These are phyloP conservation scores for Macrophya annulata DNA, from an alignment of 2,888 invertebrate species.

Conservation along the genomic window DNA sequence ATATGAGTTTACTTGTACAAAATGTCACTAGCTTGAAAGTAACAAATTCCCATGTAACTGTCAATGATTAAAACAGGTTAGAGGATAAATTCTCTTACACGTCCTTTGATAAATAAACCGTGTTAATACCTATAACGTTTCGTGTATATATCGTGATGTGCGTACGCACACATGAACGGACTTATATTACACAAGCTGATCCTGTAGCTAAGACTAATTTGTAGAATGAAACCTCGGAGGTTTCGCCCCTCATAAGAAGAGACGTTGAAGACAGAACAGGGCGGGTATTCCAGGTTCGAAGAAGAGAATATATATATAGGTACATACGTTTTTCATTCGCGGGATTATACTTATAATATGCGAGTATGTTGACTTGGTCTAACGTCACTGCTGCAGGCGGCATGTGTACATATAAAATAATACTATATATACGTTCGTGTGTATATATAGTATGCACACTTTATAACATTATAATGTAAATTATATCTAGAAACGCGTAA, in stretches of 20 bases:
- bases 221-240: not conserved
- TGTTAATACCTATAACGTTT: not conserved
- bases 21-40: constrained; percentile 19
- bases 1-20: not conserved
- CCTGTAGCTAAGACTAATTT: constrained; percentile 17
- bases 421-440: not conserved
- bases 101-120: constrained; percentile 32
- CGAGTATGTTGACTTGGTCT: constrained; percentile 56
- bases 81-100: constrained; percentile 29
- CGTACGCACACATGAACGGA: not conserved
- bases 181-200: not conserved
- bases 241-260: not conserved
- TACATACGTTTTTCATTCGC: constrained; percentile 63
- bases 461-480: constrained; percentile 17
- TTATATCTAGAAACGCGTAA: not conserved
- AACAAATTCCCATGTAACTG: constrained; percentile 21
- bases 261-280: not conserved
- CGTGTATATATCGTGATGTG: constrained; percentile 1
- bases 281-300: constrained; percentile 63
- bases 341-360: constrained; percentile 62
- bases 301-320: constrained; percentile 64
- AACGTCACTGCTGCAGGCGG: not conserved
- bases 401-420: not conserved
- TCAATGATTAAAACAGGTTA: constrained; percentile 40
- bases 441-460: not conserved